Percentiles rank a stretch among this genome's conserved stretches.
phyloP scores from a whole-genome alignment of 2,797 vertebrate genomes.

The Xenops minutus region DNA sequence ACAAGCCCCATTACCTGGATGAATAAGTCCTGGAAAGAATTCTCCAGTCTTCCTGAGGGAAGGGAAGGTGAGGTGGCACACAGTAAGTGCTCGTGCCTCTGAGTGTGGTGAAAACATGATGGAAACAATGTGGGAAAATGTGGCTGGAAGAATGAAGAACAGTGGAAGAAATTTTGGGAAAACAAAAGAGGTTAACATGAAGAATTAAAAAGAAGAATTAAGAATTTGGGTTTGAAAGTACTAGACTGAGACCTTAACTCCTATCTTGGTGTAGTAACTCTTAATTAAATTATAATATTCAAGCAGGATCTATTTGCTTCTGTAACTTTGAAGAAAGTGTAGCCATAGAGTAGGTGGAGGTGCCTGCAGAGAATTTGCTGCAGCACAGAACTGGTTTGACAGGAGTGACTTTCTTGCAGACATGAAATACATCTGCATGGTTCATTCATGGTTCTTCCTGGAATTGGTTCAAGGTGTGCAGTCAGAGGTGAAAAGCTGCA shows the following conservation, averaged over 20 bases:
- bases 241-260: neutral
- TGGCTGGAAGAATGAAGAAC: neutral
- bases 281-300: constrained; percentile 2
- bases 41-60: neutral
- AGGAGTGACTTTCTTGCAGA: neutral
- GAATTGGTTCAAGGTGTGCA: neutral
- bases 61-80: neutral
- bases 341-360: neutral
- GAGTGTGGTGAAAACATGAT: neutral
- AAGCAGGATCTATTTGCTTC: neutral
- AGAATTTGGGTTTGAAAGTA: neutral
- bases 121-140: neutral
- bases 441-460: neutral
- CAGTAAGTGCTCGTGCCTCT: neutral
- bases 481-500: neutral
- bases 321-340: neutral
- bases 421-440: neutral
- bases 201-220: neutral
- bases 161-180: neutral
- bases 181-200: neutral
- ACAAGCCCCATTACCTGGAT: neutral
- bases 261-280: neutral
- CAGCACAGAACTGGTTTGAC: constrained; percentile 6
- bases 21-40: neutral
- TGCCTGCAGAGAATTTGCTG: neutral